Conservation (phyloP, 1,140 invertebrate species). For the Scaptomyza montana region DNA sequence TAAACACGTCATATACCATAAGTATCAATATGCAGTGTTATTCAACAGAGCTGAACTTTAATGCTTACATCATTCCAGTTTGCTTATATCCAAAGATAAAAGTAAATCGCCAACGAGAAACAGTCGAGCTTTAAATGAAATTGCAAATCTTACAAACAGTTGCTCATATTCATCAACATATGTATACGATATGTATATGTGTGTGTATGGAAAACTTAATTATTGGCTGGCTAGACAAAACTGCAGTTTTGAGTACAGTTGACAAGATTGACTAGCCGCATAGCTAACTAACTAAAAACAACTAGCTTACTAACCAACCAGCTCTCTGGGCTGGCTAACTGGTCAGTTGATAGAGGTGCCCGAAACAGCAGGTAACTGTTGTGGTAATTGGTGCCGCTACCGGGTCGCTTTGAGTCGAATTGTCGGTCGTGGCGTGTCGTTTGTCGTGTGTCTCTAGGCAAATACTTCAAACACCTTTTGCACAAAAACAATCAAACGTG, state of each 20-base stretch:
- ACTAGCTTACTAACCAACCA: conserved; percentile 38
- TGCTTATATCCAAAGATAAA: conserved; percentile 14
- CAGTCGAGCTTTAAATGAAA: conserved; percentile 17
- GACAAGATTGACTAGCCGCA: conserved; percentile 76
- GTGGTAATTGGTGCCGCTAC: conserved; percentile 44
- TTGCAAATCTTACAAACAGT: conserved; percentile 11
- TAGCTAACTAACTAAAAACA: conserved; percentile 39
- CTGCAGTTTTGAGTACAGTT: conserved; percentile 66
- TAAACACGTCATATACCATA: not conserved
- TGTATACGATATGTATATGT: not conserved
- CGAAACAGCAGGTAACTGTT: conserved; percentile 31
- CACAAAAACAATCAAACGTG: conserved; percentile 37
- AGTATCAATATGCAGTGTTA: not conserved
- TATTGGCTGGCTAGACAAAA: conserved; percentile 28
- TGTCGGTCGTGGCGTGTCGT: conserved; percentile 15
- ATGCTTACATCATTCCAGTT: conserved; percentile 35
- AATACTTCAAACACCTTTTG: conserved; percentile 53
- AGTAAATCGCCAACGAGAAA: conserved; percentile 2
- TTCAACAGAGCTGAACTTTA: conserved; percentile 7
- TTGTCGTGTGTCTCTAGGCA: conserved; percentile 43
- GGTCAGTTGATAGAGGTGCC: conserved; percentile 1
- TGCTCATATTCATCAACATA: not conserved
- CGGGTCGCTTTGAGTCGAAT: conserved; percentile 19
- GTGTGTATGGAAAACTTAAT: conserved; percentile 18
- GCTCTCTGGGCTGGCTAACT: conserved; percentile 14